These are phyloP conservation scores for Saguinus midas DNA, from an alignment of 2,113 vertebrate species.

Conservation along the genomic window DNA sequence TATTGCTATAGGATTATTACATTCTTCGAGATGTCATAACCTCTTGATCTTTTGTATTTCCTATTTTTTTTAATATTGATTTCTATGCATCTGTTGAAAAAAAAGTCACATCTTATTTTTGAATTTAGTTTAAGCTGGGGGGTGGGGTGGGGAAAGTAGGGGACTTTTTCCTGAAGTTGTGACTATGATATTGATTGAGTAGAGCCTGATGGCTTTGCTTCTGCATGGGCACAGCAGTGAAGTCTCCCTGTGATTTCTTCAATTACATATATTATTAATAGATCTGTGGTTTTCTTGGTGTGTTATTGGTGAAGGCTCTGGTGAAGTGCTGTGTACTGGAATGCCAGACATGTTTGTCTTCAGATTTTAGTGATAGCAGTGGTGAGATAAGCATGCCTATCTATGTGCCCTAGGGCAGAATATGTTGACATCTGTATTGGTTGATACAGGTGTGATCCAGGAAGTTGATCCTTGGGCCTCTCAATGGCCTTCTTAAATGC, in stretches of 20 bases:
- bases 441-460: neutral
- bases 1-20: neutral
- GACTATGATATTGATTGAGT: neutral
- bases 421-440: neutral
- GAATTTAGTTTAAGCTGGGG: neutral
- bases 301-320: neutral
- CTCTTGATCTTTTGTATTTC: neutral
- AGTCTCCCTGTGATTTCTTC: neutral
- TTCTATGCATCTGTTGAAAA: neutral
- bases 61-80: neutral
- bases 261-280: neutral
- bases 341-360: neutral
- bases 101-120: neutral
- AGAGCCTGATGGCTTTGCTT: neutral
- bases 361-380: neutral
- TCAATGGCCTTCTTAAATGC: neutral
- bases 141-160: no score
- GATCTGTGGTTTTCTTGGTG: neutral
- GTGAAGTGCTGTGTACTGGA: neutral
- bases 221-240: neutral
- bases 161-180: neutral
- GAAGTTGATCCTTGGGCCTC: neutral
- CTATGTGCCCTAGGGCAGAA: neutral
- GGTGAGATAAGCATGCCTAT: neutral
- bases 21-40: neutral